Evolutionary conservation across 2,888 invertebrate genomes (phyloP), one percentile per base, ranked within the genome.

Genomic region (Nemoura dubitans): DNA sequence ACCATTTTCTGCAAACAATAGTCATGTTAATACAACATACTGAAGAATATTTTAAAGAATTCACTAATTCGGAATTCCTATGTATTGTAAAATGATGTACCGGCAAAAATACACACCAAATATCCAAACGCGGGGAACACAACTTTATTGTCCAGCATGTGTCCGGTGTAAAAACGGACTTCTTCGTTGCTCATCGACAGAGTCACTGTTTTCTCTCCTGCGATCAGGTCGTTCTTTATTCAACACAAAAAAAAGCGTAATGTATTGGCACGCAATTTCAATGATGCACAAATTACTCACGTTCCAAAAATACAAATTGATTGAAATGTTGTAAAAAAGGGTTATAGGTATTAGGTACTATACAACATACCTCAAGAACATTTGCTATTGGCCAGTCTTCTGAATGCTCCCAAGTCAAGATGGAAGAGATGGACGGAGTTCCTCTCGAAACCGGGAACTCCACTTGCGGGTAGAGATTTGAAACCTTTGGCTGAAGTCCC

Each of bases 351-450:
- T n/a, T n/a, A n/a, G n/a, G n/a, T n/a, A n/a, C n/a, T n/a, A 80
- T 29, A 16, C 30, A 29, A 30, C 78, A 30, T 36, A 83, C 83
- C 83, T 42, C 43, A 3, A 36, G 42, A 3, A 3, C 27, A 42
- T 83, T 83, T 5, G 25, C 28, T 43, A 92, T 91, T 85, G 91
- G 91, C 94, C 94, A 94, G 77, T 91, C 90, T 85, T 92, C 92
- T 25, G 91, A 90, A 90, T 94, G 94, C 89, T 94, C 94, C 94
- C 94, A 94, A 80, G 91, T 90, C 87, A 94, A 91, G 86, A 93
- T 90, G 3, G 93, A 91, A 29, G 92, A 91, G 42, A 94, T 90
- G 91, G 93, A 92, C 7, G 93, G 93, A 16, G 94, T 94, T 85
- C 93, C 93, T 86, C 92, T 90, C 10, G 93, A 91, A 0, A 94